Evolutionary conservation across 2,888 invertebrate genomes (phyloP).

Genomic region (Conchocele bisecta): DNA sequence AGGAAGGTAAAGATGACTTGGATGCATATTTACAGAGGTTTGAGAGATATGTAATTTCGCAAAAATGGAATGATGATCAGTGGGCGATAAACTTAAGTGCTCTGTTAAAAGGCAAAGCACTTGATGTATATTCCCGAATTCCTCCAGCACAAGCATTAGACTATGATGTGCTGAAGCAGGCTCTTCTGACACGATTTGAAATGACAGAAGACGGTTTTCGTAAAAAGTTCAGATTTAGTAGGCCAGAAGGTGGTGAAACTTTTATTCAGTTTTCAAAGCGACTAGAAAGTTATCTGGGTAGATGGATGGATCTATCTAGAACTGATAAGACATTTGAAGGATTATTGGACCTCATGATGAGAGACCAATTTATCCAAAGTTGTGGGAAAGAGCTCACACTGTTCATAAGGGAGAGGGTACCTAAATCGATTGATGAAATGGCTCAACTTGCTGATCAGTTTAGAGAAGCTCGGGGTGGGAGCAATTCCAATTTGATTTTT

Average conservation of each 20-base stretch:
- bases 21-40: neutral
- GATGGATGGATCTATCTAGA: conserved; percentile 26
- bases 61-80: too few relatives aligned
- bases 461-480: conserved; percentile 12
- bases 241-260: conserved; percentile 17
- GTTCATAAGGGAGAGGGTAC: conserved; percentile 7
- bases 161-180: conserved; percentile 14
- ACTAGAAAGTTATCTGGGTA: conserved; percentile 13
- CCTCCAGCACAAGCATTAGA: neutral
- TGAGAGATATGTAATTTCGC: neutral
- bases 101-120: conserved; percentile 11
- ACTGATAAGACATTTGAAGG: conserved; percentile 11
- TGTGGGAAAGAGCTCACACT: conserved; percentile 10
- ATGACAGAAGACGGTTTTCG: conserved; percentile 23
- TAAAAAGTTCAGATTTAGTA: conserved; percentile 14
- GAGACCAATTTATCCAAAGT: conserved; percentile 20
- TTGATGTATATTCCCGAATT: conserved; percentile 17
- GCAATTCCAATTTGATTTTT: neutral
- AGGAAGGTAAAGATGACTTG: neutral
- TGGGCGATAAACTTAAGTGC: too few relatives aligned
- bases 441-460: conserved; percentile 24
- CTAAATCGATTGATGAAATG: conserved; percentile 16
- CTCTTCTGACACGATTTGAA: conserved; percentile 10
- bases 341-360: conserved; percentile 19
- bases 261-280: conserved; percentile 13